Evolutionary conservation across 2,888 invertebrate genomes (phyloP), one percentile per base, ranked within the genome.

Genomic region (Acanthosepion esculentum): DNA sequence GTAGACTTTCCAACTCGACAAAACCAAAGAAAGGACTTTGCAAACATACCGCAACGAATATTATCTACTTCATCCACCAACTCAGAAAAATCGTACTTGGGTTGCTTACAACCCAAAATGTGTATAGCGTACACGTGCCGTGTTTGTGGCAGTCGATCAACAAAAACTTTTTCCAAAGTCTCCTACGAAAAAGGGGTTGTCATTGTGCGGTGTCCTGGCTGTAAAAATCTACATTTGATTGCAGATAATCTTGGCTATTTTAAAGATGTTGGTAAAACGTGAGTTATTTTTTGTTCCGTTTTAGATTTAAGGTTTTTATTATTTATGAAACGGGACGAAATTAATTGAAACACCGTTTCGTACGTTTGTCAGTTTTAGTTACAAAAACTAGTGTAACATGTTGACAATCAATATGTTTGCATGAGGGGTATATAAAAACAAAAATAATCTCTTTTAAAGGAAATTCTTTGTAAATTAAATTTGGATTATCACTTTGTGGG

Each of bases 171-270:
- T 95, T 98, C 99, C 0, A 99, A 99, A 97, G 97, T 98, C 41
- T 98, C 99, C 0, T 99, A 99, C 97, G 98, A 98, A 94, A 98
- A 98, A 97, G 99, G 99, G 29, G 98, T 99, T 26, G 99, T 99
- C 0, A 99, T 99, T 95, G 98, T 99, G 0, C 98, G 98, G 94
- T 99, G 99, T 97, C 98, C 98, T 94, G 98, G 98, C 0, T 99
- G 99, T 97, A 97, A 98, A 93, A 99, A 99, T 97, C 98, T 98
- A 97, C 99, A 99, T 97, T 98, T 99, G 50, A 99, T 99, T 96
- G 99, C 99, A 0, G 99, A 99, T 97, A 99, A 99, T 97, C 98
- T 99, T 2, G 98, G 98, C 95, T 99, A 99, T 99, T 99, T 99
- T 97, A 98, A 98, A 0, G 98, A 99, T 97, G 98, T 98, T 48